Conservation (phyloP, 2,888 invertebrate species). For the Amblyjoppa proteus region DNA sequence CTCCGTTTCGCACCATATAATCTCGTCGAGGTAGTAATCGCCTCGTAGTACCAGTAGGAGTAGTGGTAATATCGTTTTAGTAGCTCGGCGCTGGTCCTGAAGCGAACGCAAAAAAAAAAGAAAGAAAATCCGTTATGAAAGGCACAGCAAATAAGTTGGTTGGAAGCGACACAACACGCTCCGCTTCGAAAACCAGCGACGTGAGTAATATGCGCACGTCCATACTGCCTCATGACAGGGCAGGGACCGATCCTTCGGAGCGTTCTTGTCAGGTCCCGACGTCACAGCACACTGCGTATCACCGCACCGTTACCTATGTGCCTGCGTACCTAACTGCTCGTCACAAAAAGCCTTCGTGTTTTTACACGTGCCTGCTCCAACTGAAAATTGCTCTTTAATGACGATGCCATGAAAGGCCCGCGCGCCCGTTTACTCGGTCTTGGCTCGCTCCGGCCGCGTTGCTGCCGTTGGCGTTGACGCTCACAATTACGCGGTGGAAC, state of each 20-base stretch:
- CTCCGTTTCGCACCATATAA: slow-evolving; percentile 51
- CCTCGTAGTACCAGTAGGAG: slow-evolving; percentile 19
- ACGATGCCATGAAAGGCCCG: slow-evolving; percentile 62
- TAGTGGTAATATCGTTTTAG: slow-evolving; percentile 28
- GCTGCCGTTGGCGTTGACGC: slow-evolving; percentile 65
- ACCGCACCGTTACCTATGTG: slow-evolving; percentile 74
- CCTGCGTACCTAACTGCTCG: slow-evolving; percentile 68
- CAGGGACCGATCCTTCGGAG: slow-evolving; percentile 14
- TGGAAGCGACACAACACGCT: slow-evolving; percentile 35
- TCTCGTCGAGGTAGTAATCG: slow-evolving; percentile 26
- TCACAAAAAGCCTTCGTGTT: slow-evolving; percentile 72
- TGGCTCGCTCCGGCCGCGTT: slow-evolving; percentile 31
- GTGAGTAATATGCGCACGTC: slow-evolving; percentile 25
- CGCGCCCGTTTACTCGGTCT: slow-evolving; percentile 24
- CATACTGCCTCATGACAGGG: slow-evolving; percentile 20
- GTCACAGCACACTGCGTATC: slow-evolving; percentile 63
- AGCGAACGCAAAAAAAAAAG: slow-evolving; percentile 1
- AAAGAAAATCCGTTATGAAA: slow-evolving; percentile 49
- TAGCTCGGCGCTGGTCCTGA: slow-evolving; percentile 23
- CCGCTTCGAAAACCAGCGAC: slow-evolving; percentile 1
- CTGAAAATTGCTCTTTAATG: slow-evolving; percentile 72
- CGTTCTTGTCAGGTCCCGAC: slow-evolving; percentile 29
- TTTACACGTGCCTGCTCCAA: slow-evolving; percentile 55
- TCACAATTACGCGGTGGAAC: slow-evolving; percentile 63
- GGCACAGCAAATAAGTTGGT: slow-evolving; percentile 30